These are phyloP conservation scores for Ceyx melanurus DNA, from an alignment of 2,113 vertebrate genomes.

Conservation along the genomic window DNA sequence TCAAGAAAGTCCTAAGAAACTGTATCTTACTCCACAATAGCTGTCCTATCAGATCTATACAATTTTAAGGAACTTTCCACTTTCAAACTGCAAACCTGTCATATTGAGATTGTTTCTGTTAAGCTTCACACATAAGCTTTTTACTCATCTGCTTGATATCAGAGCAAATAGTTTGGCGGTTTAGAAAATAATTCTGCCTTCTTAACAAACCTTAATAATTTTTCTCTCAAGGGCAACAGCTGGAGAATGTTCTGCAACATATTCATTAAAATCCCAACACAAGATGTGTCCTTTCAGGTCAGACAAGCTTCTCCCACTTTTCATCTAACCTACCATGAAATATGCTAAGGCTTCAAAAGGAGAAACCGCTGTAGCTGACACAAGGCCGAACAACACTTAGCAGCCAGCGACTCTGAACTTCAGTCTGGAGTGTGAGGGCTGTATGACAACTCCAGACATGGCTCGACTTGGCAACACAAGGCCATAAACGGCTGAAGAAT, in stretches of 20 bases:
- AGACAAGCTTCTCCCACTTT: neutral
- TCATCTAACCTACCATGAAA: slow-evolving; percentile 4
- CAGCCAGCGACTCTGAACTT: neutral
- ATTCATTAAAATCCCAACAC: neutral
- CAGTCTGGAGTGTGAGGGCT: neutral
- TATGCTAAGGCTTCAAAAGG: neutral
- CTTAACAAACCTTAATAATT: neutral
- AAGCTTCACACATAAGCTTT: neutral
- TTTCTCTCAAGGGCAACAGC: neutral
- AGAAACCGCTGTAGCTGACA: accelerated
- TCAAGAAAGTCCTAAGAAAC: neutral
- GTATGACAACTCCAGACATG: neutral
- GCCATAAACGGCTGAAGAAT: slow-evolving; percentile 14
- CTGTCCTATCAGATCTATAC: neutral
- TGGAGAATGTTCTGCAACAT: neutral
- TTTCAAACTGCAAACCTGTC: neutral
- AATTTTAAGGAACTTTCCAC: neutral
- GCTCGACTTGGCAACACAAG: neutral
- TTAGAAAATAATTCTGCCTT: slow-evolving; percentile 7
- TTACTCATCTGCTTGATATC: neutral
- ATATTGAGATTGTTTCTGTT: neutral
- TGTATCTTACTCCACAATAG: neutral
- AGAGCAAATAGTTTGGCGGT: neutral
- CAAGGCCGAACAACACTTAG: neutral
- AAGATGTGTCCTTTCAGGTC: slow-evolving; percentile 16